Base-by-base conservation (phyloP, 2,113 vertebrate species). In the Leptosomus discolor region DNA sequence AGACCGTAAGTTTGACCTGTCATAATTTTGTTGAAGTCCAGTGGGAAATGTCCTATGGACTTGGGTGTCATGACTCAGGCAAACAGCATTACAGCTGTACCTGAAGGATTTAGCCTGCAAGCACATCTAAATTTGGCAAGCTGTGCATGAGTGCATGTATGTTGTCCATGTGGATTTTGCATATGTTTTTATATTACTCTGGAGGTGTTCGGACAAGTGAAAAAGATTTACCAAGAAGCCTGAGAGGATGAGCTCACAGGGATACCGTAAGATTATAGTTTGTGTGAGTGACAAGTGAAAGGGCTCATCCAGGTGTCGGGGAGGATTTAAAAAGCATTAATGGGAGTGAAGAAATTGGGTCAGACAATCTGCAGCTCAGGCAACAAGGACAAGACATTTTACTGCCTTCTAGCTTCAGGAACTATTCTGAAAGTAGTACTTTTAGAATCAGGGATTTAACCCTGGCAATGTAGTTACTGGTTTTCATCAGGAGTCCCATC, bases 311-410 rank as follows among this genome's bases (percentile, higher is more conserved):
- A 74, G 68, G 90, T 88, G 92, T 92, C 15, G 2, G 36, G 45
- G 18, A 86, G 81, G 91, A 92, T 93, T 94, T 86, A 70, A 45
- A 48, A 48, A 89, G 41, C 37, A 64, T 94, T 96, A 96, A 69
- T 19, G 17, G 77, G 46, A 75, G 24, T 53, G 74, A 75, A 84
- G 56, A 89, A 97, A 96, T 86, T 87, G 80, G 81, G 94, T 91
- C 86, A 87, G 81, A 53, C 50, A 75, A 94, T 46, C 65, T 90
- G 76, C 67, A 85, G 41, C 56, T 24, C 70, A 61, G 14, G 67
- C 50, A 92, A 74, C 54, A 89, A 88, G 73, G 76, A 65, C 50
- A 67, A 36, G 74, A 15, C 8, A 12, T 41, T 79, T 94, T 12
- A 2, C 57, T 79, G 75, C 46, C 48, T 91, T 69, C 18, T 36